Conservation (phyloP, 1,140 invertebrate genomes). For the Plectus sambesii region DNA sequence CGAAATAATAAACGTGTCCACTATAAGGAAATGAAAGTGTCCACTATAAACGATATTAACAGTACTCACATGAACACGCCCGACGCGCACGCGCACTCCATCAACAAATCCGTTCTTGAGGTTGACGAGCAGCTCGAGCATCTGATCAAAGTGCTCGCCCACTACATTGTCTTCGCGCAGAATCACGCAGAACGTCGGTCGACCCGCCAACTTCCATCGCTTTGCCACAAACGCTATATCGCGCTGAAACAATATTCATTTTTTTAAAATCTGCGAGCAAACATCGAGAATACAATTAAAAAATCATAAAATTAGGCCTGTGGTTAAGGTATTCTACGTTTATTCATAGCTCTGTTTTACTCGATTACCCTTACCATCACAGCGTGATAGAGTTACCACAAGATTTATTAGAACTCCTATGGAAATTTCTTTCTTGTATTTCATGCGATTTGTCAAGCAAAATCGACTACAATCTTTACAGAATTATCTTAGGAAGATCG, state of each 20-base stretch:
- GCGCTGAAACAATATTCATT: slow-evolving; percentile 54
- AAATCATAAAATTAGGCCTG: too few species aligned
- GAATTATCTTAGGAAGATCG: too few species aligned
- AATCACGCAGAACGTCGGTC: slow-evolving; percentile 89
- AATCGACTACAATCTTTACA: too few species aligned
- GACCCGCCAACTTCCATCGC: slow-evolving; percentile 89
- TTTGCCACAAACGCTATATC: slow-evolving; percentile 87
- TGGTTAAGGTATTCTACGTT: too few species aligned
- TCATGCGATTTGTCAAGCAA: too few species aligned
- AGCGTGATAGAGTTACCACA: too few species aligned
- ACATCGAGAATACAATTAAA: slow-evolving; percentile 5
- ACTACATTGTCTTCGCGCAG: slow-evolving; percentile 80
- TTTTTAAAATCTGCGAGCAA: neutral
- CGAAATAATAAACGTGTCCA: too few species aligned
- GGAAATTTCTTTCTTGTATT: too few species aligned
- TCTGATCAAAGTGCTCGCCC: slow-evolving; percentile 89
- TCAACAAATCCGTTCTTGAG: slow-evolving; percentile 91
- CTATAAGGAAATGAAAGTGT: too few species aligned
- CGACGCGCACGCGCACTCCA: slow-evolving; percentile 83
- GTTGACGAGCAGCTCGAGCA: slow-evolving; percentile 89
- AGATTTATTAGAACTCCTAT: too few species aligned
- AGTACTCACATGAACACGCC: slow-evolving; percentile 72
- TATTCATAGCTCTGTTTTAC: too few species aligned
- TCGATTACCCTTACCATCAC: too few species aligned
- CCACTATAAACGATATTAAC: slow-evolving; percentile 11